Percentiles rank a stretch among this genome's conserved stretches.
These are phyloP conservation scores for Dicrurus megarhynchus DNA, from an alignment of 2,113 vertebrate species.

Conservation along the genomic window DNA sequence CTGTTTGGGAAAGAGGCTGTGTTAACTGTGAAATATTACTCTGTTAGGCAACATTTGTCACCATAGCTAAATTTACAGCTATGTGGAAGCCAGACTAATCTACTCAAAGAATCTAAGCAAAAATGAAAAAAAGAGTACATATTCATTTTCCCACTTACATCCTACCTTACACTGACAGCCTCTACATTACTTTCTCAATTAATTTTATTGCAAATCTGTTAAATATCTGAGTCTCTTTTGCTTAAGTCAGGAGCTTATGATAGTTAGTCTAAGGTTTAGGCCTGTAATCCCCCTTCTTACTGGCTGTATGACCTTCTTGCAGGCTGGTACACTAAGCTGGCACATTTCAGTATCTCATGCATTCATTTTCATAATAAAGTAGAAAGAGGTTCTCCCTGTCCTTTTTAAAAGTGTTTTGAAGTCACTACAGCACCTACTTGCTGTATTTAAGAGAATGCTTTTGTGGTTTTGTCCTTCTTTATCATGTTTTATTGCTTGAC, in stretches of 20 bases:
- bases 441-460: not conserved
- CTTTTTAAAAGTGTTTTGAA: not conserved
- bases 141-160: not conserved
- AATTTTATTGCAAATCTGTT: constrained; percentile 44
- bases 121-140: not conserved
- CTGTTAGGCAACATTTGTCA: not conserved
- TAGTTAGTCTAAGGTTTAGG: constrained; percentile 55
- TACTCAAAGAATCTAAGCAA: not conserved
- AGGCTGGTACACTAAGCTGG: not conserved
- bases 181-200: constrained; percentile 8
- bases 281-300: constrained; percentile 51
- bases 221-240: constrained; percentile 30
- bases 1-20: not conserved
- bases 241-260: constrained; percentile 42
- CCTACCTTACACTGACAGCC: not conserved
- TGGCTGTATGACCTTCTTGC: constrained; percentile 31
- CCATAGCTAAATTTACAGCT: not conserved
- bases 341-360: not conserved
- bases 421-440: not conserved
- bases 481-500: not conserved
- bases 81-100: not conserved
- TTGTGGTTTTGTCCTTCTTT: not conserved
- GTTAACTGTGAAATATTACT: not conserved
- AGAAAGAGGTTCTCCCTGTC: not conserved
- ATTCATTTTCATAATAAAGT: constrained; percentile 17